These are phyloP conservation scores for Melanchra persicariae DNA, from an alignment of 2,888 invertebrate species.

Conservation along the genomic window DNA sequence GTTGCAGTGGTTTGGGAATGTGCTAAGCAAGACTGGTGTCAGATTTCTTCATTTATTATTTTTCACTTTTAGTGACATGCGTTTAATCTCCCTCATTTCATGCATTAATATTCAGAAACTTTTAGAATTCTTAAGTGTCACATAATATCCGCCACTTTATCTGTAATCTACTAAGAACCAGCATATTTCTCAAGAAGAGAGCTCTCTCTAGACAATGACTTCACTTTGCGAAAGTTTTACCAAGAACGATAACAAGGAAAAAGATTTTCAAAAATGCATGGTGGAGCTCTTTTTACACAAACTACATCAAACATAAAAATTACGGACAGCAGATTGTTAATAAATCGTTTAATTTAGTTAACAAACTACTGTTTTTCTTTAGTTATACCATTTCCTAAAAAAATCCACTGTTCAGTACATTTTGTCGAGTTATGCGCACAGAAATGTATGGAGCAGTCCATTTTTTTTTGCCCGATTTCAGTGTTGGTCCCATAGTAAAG, in stretches of 20 bases:
- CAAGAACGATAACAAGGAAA: constrained; percentile 6
- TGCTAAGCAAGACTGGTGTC: no score
- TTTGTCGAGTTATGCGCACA: no score
- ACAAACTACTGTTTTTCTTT: constrained; percentile 39
- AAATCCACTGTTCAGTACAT: no score
- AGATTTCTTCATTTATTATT: no score
- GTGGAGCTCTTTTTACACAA: neutral
- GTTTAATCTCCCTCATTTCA: no score
- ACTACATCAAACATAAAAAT: neutral
- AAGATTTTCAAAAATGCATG: constrained; percentile 18
- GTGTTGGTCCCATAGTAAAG: no score
- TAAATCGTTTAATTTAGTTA: constrained; percentile 20
- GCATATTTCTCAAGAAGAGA: constrained; percentile 19
- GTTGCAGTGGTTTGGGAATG: no score
- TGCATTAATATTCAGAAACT: neutral
- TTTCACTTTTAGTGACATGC: no score
- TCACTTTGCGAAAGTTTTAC: constrained; percentile 31
- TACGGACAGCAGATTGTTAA: neutral
- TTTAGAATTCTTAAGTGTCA: neutral
- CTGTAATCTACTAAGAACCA: constrained; percentile 8
- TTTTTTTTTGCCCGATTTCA: no score
- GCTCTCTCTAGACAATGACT: constrained; percentile 18
- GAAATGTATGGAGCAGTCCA: no score
- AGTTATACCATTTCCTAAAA: constrained; percentile 46
- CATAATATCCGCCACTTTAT: constrained; percentile 3